phyloP scores from a whole-genome alignment of 2,113 vertebrate species.

The Leptodactylus fuscus region DNA sequence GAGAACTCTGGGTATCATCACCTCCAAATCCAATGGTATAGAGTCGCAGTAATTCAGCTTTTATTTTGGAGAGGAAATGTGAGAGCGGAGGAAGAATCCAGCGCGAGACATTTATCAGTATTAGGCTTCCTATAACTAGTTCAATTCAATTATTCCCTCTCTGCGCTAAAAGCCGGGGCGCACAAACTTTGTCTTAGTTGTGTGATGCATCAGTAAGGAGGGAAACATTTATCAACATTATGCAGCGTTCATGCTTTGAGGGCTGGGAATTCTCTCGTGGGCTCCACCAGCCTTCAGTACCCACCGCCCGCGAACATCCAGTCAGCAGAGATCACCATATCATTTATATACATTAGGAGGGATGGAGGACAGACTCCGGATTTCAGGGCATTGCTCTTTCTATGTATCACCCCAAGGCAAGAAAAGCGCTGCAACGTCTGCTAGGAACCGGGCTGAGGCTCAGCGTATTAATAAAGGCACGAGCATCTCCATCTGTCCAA shows the following conservation, averaged over 20 bases:
- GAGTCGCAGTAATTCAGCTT: not conserved
- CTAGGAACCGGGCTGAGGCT: not conserved
- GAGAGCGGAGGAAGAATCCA: not conserved
- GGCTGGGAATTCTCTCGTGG: conserved; percentile 36
- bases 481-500: not conserved
- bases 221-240: conserved; percentile 57
- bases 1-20: no score
- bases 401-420: conserved; percentile 4
- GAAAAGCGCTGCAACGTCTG: not conserved
- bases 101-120: conserved; percentile 50
- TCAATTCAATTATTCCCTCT: conserved; percentile 52
- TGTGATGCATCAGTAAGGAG: conserved; percentile 31
- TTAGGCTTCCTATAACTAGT: conserved; percentile 51
- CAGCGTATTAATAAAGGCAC: not conserved
- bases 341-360: conserved; percentile 57
- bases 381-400: conserved; percentile 20
- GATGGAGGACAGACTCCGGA: not conserved
- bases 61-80: conserved; percentile 18
- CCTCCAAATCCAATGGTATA: not conserved
- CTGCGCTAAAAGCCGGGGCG: conserved; percentile 12
- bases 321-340: conserved; percentile 43
- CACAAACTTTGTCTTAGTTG: conserved; percentile 49
- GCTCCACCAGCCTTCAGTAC: conserved; percentile 32
- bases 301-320: not conserved
- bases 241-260: conserved; percentile 40